Percentiles rank a stretch among this genome's conserved stretches.
Conservation (phyloP, 2,888 invertebrate genomes). For the Cerceris rybyensis region DNA sequence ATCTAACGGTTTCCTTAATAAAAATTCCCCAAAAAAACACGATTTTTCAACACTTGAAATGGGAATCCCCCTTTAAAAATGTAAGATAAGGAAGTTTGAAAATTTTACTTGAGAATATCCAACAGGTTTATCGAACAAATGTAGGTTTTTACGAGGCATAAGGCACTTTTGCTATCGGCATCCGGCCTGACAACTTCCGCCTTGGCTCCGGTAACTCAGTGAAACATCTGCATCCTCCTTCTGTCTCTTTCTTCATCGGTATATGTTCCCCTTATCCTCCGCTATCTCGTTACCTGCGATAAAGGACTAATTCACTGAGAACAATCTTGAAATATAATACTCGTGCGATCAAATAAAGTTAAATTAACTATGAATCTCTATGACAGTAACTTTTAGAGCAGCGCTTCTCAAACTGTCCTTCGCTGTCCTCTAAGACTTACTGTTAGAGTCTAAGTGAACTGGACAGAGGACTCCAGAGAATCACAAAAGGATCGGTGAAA, state of each 20-base stretch:
- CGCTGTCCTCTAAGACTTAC: too few species aligned
- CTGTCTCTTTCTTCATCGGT: slow-evolving; percentile 23
- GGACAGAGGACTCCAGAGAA: too few species aligned
- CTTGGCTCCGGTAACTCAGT: slow-evolving; percentile 57
- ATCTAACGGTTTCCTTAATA: too few species aligned
- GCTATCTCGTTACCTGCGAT: slow-evolving; percentile 51
- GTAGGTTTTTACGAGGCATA: slow-evolving; percentile 52
- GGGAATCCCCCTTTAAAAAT: not conserved
- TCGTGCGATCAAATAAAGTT: slow-evolving; percentile 40
- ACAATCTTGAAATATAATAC: slow-evolving; percentile 47
- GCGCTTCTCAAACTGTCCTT: not conserved
- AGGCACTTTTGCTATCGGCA: slow-evolving; percentile 57
- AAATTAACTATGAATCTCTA: slow-evolving; percentile 13
- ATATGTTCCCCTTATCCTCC: slow-evolving; percentile 27
- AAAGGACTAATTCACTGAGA: slow-evolving; percentile 41
- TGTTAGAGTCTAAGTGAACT: too few species aligned
- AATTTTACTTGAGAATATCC: not conserved
- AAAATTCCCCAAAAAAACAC: too few species aligned
- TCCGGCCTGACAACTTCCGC: slow-evolving; percentile 64
- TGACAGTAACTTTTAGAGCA: not conserved
- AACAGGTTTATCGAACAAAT: slow-evolving; percentile 49
- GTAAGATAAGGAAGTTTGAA: not conserved
- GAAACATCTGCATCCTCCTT: slow-evolving; percentile 58
- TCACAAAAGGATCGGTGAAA: too few species aligned
- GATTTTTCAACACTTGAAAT: not conserved